phyloP scores from a whole-genome alignment of 2,797 vertebrate genomes.

The Chanos chanos region DNA sequence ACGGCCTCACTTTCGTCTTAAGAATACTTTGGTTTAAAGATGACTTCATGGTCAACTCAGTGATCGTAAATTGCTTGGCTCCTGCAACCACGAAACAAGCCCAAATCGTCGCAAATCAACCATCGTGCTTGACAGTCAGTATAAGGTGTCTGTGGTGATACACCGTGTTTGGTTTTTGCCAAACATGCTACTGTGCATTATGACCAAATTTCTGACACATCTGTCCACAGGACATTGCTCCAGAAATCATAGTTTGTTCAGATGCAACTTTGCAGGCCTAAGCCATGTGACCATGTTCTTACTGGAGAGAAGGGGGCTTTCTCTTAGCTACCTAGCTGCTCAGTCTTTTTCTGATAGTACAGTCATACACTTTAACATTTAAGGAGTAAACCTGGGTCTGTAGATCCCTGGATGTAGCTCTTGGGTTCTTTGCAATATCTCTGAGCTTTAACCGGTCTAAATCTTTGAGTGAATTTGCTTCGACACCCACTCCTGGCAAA shows the following conservation, averaged over 20 bases:
- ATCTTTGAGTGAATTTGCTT: too few species aligned
- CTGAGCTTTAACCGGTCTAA: too few species aligned
- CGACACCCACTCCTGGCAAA: too few species aligned
- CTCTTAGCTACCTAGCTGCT: too few species aligned
- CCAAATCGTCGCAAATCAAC: conserved; percentile 9
- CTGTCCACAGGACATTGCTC: neutral
- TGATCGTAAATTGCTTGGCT: neutral
- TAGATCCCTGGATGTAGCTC: too few species aligned
- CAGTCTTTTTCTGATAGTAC: too few species aligned
- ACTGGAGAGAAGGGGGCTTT: too few species aligned
- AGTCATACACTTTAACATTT: too few species aligned
- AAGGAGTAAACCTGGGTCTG: too few species aligned
- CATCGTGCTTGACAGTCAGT: conserved; percentile 9
- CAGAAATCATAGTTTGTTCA: conserved; percentile 5
- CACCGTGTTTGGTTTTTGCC: conserved; percentile 10
- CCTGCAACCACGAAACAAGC: neutral
- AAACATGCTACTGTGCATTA: conserved; percentile 13
- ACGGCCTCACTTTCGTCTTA: conserved; percentile 5
- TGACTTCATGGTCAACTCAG: conserved; percentile 13
- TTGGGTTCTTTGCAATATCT: too few species aligned
- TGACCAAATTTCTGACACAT: neutral
- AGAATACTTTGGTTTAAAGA: conserved; percentile 10
- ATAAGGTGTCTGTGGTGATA: conserved; percentile 7
- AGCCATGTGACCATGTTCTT: neutral
- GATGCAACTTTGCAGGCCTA: conserved; percentile 9